A percentile compares a stretch with the other conserved stretches of the same genome.
phyloP scores from a whole-genome alignment of 2,113 vertebrate genomes.

The Calidris pygmaea region DNA sequence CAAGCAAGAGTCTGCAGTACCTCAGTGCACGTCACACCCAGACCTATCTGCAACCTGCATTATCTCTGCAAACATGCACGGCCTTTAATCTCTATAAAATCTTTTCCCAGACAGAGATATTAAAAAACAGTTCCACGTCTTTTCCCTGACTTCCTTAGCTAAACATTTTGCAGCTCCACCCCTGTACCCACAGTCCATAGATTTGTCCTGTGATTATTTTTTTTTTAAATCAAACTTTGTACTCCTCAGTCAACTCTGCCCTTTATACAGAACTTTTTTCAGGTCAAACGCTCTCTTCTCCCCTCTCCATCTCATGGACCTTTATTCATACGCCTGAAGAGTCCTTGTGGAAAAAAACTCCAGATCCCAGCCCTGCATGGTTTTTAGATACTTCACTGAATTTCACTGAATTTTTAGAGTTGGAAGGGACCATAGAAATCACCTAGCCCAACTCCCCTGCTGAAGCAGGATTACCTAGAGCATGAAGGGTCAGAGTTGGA shows the following conservation, averaged over 20 bases:
- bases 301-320: not conserved
- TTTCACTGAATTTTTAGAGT: too few relatives aligned
- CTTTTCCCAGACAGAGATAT: not conserved
- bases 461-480: too few relatives aligned
- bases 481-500: too few relatives aligned
- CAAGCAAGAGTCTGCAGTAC: not conserved
- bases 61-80: not conserved
- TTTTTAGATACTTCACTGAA: not conserved
- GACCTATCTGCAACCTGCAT: not conserved
- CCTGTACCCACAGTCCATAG: not conserved
- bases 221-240: not conserved
- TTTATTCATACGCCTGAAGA: not conserved
- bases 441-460: too few relatives aligned
- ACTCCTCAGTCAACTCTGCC: not conserved
- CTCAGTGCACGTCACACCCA: not conserved
- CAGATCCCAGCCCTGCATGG: not conserved
- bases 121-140: not conserved
- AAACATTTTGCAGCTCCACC: not conserved
- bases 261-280: not conserved
- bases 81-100: constrained; percentile 14
- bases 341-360: not conserved
- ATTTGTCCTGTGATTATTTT: not conserved
- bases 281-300: not conserved
- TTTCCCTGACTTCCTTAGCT: not conserved
- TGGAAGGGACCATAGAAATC: too few relatives aligned